Conservation (phyloP, 2,113 vertebrate species). For the Neoarius graeffei region DNA sequence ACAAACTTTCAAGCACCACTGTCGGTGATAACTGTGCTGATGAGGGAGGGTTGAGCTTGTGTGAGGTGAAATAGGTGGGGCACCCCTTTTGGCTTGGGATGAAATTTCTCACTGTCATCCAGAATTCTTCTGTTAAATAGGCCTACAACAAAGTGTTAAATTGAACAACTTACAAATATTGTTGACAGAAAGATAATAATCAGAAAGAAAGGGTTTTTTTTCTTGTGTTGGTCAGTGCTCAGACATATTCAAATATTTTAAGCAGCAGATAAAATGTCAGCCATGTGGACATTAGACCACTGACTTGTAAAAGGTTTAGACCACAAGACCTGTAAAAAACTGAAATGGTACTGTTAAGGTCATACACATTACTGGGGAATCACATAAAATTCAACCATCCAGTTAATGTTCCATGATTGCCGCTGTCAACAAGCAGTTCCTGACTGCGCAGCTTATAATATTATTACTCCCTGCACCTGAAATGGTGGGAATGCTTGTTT, state of each 20-base stretch:
- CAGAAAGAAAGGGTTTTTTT: neutral
- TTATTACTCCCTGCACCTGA: neutral
- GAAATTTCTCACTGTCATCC: too few species aligned
- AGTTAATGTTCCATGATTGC: neutral
- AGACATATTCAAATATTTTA: neutral
- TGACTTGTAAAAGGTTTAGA: neutral
- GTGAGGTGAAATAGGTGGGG: too few species aligned
- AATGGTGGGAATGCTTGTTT: neutral
- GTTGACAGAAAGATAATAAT: neutral
- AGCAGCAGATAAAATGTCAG: neutral
- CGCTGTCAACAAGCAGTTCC: neutral
- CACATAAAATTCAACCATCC: neutral
- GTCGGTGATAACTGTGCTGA: too few species aligned
- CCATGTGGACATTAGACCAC: neutral
- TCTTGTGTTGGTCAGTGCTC: neutral
- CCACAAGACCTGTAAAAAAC: neutral
- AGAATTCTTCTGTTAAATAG: too few species aligned
- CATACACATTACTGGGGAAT: neutral
- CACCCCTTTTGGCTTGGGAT: too few species aligned
- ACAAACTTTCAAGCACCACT: too few species aligned
- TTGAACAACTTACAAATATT: neutral
- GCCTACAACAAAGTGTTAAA: neutral
- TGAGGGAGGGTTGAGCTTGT: too few species aligned
- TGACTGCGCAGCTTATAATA: neutral
- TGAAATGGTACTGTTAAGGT: neutral